phyloP scores from a whole-genome alignment of 2,113 vertebrate genomes.

The Corythornis cristatus region DNA sequence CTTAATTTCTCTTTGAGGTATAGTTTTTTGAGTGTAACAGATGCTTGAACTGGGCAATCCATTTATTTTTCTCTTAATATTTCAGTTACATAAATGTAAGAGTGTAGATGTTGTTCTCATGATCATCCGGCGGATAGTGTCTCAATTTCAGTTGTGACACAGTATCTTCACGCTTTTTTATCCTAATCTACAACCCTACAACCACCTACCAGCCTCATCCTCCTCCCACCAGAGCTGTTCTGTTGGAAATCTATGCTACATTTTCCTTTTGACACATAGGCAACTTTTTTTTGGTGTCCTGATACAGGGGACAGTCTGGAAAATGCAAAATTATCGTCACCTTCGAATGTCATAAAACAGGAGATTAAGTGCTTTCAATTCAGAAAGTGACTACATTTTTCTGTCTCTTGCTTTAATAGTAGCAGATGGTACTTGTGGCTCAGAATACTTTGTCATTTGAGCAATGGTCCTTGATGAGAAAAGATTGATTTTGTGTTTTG shows the following conservation, averaged over 20 bases:
- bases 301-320: not conserved
- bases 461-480: not conserved
- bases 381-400: not conserved
- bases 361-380: not conserved
- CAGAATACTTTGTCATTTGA: conserved; percentile 1
- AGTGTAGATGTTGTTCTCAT: not conserved
- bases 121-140: not conserved
- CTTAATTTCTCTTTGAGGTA: not conserved
- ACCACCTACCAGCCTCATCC: not conserved
- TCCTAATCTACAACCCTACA: not conserved
- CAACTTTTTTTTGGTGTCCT: not conserved
- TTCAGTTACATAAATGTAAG: not conserved
- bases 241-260: not conserved
- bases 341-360: not conserved
- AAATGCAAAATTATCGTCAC: not conserved
- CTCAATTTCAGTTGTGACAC: not conserved
- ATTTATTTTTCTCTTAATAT: not conserved
- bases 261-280: not conserved
- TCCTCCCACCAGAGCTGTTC: not conserved
- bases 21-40: not conserved
- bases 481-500: not conserved
- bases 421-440: not conserved
- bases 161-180: not conserved
- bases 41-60: not conserved
- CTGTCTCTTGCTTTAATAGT: not conserved